Conservation (phyloP, 2,888 invertebrate genomes). For the Tanaodytes sp. region DNA sequence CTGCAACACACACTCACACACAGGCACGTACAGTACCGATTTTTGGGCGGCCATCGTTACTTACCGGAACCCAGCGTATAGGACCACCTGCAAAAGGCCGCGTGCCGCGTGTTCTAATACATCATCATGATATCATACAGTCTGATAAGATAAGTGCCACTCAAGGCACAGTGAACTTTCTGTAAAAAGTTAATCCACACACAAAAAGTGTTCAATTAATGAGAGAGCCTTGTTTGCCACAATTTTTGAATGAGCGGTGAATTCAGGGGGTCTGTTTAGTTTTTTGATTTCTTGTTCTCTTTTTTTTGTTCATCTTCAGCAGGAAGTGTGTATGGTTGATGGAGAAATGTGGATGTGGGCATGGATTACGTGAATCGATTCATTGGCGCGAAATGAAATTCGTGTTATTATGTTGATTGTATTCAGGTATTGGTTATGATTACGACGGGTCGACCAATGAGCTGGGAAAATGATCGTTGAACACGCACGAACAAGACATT, state of each 20-base stretch:
- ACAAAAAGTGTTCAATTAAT: conserved; percentile 67
- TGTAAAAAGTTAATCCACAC: conserved; percentile 73
- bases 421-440: too few relatives aligned
- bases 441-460: conserved; percentile 52
- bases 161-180: conserved; percentile 69
- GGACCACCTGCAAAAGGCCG: conserved; percentile 72
- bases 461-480: conserved; percentile 72
- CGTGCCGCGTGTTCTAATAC: conserved; percentile 71
- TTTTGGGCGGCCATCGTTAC: conserved; percentile 71
- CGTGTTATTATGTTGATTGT: conserved; percentile 23
- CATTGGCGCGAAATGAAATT: conserved; percentile 26
- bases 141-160: conserved; percentile 69
- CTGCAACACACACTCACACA: conserved; percentile 56
- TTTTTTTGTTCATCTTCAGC: too few relatives aligned
- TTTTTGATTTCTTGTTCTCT: too few relatives aligned
- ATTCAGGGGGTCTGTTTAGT: conserved; percentile 39
- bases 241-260: conserved; percentile 47
- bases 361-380: conserved; percentile 40
- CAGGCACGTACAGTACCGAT: conserved; percentile 62
- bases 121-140: conserved; percentile 72
- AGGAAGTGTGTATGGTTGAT: too few relatives aligned
- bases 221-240: conserved; percentile 55
- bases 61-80: conserved; percentile 67
- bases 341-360: conserved; percentile 28
- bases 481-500: conserved; percentile 59